Evolutionary conservation across 2,113 vertebrate species (phyloP).

Genomic region (Hemibates koningsi): DNA sequence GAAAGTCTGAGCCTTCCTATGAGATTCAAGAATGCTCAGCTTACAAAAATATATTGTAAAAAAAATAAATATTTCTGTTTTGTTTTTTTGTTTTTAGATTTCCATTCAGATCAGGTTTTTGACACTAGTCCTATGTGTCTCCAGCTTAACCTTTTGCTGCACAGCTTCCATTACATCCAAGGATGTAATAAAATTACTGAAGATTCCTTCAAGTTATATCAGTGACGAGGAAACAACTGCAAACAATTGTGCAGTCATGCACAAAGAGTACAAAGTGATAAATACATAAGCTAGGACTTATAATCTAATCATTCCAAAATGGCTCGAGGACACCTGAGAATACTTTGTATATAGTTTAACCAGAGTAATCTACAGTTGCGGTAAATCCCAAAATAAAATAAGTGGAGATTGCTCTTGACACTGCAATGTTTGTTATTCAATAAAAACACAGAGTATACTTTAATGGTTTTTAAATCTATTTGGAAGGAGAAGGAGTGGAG

Average conservation of each 20-base stretch:
- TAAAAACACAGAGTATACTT: neutral
- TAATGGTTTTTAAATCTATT: neutral
- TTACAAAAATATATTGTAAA: neutral
- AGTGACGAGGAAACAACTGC: fast-evolving
- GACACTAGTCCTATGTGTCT: neutral
- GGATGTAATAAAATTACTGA: neutral
- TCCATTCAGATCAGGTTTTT: neutral
- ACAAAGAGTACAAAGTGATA: neutral
- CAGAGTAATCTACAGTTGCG: neutral
- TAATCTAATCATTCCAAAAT: neutral
- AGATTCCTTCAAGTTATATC: neutral
- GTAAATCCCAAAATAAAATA: neutral
- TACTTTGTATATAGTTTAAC: neutral
- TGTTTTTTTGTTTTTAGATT: neutral
- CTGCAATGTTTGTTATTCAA: neutral
- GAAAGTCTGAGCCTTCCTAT: neutral
- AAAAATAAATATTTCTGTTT: neutral
- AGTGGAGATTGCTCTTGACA: neutral
- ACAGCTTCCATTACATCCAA: neutral
- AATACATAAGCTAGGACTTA: neutral
- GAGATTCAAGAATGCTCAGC: neutral
- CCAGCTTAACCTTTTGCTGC: neutral
- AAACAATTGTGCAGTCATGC: neutral
- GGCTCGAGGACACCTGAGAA: neutral
- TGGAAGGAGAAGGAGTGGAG: neutral